Evolutionary conservation across 2,113 vertebrate species (phyloP).

Genomic region (Lepidiolamprologus cunningtoni): DNA sequence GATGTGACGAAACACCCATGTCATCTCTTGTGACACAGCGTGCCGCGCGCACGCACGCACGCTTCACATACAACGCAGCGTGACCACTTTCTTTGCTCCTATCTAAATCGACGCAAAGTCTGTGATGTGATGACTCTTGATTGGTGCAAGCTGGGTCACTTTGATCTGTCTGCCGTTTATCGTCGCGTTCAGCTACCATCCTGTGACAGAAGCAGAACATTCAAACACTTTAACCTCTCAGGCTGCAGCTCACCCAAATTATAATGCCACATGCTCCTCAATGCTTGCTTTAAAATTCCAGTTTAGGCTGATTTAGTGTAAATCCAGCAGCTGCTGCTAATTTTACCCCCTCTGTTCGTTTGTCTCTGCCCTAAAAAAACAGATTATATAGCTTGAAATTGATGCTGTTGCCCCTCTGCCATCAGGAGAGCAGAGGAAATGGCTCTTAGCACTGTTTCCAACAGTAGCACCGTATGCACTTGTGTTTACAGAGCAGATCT

Average conservation of each 20-base stretch:
- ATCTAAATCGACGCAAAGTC: conserved; percentile 1
- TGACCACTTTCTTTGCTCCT: background rate
- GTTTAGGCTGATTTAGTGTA: background rate
- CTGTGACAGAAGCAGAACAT: background rate
- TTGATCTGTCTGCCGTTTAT: conserved; percentile 16
- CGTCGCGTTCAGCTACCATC: background rate
- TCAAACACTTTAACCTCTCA: background rate
- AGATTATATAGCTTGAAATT: background rate
- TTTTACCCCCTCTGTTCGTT: background rate
- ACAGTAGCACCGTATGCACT: background rate
- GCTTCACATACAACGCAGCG: background rate
- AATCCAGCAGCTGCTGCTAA: background rate
- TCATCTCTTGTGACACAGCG: conserved; percentile 31
- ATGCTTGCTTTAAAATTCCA: background rate
- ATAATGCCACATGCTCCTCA: background rate
- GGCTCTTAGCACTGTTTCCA: conserved; percentile 20
- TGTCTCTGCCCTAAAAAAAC: background rate
- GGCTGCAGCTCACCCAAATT: background rate
- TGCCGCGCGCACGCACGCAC: background rate
- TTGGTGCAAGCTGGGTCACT: conserved; percentile 28
- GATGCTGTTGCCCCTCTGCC: background rate
- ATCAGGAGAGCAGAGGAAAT: background rate
- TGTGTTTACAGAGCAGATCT: conserved; percentile 28
- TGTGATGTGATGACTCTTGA: conserved; percentile 34
- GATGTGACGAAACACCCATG: conserved; percentile 30